A percentile compares a stretch with the other conserved stretches of the same genome.
phyloP scores from a whole-genome alignment of 2,888 invertebrate genomes.

The Ophion ventricosus region DNA sequence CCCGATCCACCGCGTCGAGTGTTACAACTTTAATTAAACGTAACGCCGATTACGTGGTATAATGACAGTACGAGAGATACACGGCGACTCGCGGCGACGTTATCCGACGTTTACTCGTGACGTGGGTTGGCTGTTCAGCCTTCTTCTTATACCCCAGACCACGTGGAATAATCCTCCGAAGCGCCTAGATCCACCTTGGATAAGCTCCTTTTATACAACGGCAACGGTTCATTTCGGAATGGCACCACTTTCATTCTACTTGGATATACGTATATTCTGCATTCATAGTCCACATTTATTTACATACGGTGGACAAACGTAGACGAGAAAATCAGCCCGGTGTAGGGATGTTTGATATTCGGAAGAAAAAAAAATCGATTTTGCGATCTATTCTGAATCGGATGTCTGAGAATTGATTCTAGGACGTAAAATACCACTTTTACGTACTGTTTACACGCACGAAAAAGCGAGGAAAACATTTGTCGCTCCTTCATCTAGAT shows the following conservation, averaged over 20 bases:
- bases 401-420: too few species aligned
- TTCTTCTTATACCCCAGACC: neutral
- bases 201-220: slow-evolving; percentile 34
- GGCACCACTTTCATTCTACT: neutral
- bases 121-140: slow-evolving; percentile 21
- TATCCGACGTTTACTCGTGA: slow-evolving; percentile 54
- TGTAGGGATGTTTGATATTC: too few species aligned
- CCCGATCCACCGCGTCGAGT: slow-evolving; percentile 60
- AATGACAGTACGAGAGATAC: slow-evolving; percentile 60
- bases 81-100: slow-evolving; percentile 45
- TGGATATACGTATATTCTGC: too few species aligned
- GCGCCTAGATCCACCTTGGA: slow-evolving; percentile 44
- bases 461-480: too few species aligned
- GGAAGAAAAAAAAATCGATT: neutral
- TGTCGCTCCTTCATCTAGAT: too few species aligned
- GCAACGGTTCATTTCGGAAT: neutral
- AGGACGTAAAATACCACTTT: too few species aligned
- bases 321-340: too few species aligned
- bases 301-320: too few species aligned
- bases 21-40: slow-evolving; percentile 80
- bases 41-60: slow-evolving; percentile 67
- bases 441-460: too few species aligned
- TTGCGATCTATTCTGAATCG: neutral
- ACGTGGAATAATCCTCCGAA: slow-evolving; percentile 41
- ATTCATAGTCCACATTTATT: too few species aligned